Base-by-base conservation (phyloP, 2,888 invertebrate species). In the Teinopalpus imperialis region DNA sequence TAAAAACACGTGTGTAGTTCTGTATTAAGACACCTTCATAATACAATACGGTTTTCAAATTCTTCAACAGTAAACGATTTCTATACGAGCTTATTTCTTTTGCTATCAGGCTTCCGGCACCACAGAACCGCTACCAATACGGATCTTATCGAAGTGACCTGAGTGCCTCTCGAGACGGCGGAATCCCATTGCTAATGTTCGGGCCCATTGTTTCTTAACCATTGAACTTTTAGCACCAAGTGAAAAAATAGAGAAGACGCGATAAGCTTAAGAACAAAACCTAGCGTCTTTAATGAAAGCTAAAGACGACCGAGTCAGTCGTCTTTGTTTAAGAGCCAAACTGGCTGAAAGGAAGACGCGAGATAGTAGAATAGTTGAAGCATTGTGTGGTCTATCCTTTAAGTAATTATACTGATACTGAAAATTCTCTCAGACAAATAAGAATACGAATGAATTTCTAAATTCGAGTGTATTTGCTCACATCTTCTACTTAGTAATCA, bases 151-250 rank as follows among this genome's bases (percentile, higher is more conserved):
- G 56, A 45, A 50, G 53, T 36, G 47, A 39, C 42, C 35, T 48
- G 51, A 61, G 63, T 56, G 63, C 53, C 60, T 46, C 66, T 66
- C 47, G 64, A 74, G 69, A 66, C 68, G 53, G 49, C 53, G 46
- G 52, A 57, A 63, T 64, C 57, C 68, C 57, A 66, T 66, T 69
- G 69, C 63, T 66, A 66, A 71, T 67, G 69, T 66, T 60, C 63
- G 54, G 47, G 53, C 56, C 65, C 53, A 69, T 75, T 74, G 75
- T 74, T 73, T 69, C 62, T 51, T 53, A 54, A 49, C 51, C 62
- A 64, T 49, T 66, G 57, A 59, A 52, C 57, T 56, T 43, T 55
- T 48, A 43, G 44, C 52, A 26, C 24, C 23, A 48, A 47, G 31
- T 48, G 10, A 39, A 53, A 53, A 49, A 55, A 54, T 49, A 49